Base-by-base conservation (phyloP, 2,888 invertebrate species). In the Scrobipalpa atriplicella region DNA sequence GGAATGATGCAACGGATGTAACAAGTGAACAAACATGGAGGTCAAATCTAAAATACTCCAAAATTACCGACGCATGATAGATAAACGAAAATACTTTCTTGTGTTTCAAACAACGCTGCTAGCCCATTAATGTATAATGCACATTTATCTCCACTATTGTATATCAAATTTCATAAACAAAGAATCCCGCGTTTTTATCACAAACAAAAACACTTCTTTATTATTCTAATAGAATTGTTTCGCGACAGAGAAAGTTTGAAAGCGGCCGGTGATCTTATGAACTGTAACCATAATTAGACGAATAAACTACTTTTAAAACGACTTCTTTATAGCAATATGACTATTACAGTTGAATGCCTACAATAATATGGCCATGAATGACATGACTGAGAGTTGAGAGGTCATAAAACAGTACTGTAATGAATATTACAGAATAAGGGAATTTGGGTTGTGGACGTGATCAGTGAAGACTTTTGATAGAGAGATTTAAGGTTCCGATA, bases 241-340 rank as follows among this genome's bases (percentile, higher is more conserved):
- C 69, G 68, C 66, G n/a, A 51, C 64, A 69, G 72, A 67, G 73
- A 73, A 74, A 74, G 72, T 70, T 61, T 68, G 73, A 73, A 75
- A 73, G 70, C 67, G 66, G 41, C 16, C 41, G 64, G 70, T 66
- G 70, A 68, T 70, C 68, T 66, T 67, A 66, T 74, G 73, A 72
- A 75, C 74, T 71, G 65, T 73, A 71, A 70, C 75, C 75, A 73
- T 73, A 71, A 77, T 71, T 72, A 72, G 68, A 60, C 66, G 61
- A 62, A 70, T 65, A 69, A 66, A 67, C 69, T 63, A 52, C 43
- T 36, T 36, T 52, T 51, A 43, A 62, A 58, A 47, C 10, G 29
- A 21, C 62, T 47, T 41, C 2, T 62, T 62, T 62, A 47, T 2
- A 47, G 61, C 19, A 62, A 62, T 62, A 29, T n/a, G 29, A 16